These are phyloP conservation scores for Hydractinia symbiolongicarpus DNA, from an alignment of 30 jellyfish, hydroid and myxozoan species.

Conservation along the genomic window DNA sequence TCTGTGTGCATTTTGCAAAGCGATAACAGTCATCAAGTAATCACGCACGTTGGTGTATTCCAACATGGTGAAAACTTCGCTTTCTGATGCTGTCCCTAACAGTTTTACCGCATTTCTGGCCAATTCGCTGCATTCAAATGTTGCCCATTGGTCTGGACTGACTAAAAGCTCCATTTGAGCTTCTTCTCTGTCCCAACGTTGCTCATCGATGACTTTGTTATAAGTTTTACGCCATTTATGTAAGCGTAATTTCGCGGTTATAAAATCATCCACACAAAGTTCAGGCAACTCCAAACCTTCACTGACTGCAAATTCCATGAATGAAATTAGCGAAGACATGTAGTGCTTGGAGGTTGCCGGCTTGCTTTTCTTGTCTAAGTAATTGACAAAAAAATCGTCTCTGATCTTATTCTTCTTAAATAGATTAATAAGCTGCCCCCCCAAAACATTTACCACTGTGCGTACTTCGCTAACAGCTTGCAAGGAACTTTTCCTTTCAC, in stretches of 20 bases:
- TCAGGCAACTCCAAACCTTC: not conserved
- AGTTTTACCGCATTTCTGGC: constrained; percentile 7
- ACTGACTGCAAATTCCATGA: not conserved
- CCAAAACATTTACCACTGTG: not conserved
- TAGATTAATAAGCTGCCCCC: not conserved
- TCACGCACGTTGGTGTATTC: not conserved
- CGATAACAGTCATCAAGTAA: not conserved
- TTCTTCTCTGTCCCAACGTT: not conserved
- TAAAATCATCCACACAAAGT: not conserved
- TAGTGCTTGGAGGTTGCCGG: not conserved
- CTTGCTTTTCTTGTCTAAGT: not conserved
- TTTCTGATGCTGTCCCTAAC: not conserved
- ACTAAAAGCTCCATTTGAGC: not conserved
- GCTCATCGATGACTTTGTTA: not conserved
- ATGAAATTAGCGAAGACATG: not conserved
- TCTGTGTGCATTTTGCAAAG: not conserved
- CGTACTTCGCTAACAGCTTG: constrained; percentile 6
- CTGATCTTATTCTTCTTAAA: not conserved
- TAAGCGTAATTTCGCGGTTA: not conserved
- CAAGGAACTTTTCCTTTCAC: not conserved
- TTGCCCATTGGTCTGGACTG: not conserved
- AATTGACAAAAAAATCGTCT: not conserved
- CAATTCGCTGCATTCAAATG: not conserved
- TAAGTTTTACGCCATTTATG: not conserved
- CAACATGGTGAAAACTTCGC: not conserved